These are phyloP conservation scores for Axinella damicornis DNA, from an alignment of 37 sponge, comb jelly and placozoan genomes.

Conservation along the genomic window DNA sequence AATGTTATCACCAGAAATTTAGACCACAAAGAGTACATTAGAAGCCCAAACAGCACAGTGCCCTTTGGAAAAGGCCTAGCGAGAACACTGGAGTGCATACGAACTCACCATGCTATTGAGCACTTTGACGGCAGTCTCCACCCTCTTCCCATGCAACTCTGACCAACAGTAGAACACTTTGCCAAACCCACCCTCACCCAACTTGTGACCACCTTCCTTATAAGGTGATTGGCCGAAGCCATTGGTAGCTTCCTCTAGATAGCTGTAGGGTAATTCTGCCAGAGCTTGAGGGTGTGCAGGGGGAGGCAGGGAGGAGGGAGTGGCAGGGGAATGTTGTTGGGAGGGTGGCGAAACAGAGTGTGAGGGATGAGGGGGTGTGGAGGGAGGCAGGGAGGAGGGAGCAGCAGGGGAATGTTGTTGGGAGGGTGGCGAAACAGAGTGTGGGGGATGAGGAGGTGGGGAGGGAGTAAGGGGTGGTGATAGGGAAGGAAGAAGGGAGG, in stretches of 20 bases:
- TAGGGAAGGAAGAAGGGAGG: not conserved
- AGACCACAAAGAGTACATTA: too few species aligned
- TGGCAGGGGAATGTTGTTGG: not conserved
- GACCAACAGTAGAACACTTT: conserved; percentile 70
- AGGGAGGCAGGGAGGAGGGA: conserved; percentile 3
- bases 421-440: not conserved
- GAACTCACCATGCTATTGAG: conserved; percentile 48
- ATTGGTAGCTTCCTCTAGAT: conserved; percentile 59
- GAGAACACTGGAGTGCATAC: too few species aligned
- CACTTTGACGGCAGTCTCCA: conserved; percentile 83
- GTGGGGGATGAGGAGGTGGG: not conserved
- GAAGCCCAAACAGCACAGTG: too few species aligned
- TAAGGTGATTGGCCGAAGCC: conserved; percentile 56
- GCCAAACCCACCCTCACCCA: conserved; percentile 96
- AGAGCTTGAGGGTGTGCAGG: not conserved
- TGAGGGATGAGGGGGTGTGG: not conserved
- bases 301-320: not conserved
- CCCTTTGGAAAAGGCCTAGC: too few species aligned
- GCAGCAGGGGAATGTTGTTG: not conserved
- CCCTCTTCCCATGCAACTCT: not conserved
- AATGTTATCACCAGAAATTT: too few species aligned
- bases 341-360: not conserved
- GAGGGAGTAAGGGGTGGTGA: not conserved
- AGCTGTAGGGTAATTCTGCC: conserved; percentile 24
- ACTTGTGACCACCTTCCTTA: conserved; percentile 69